These are phyloP conservation scores for Helicoverpa assulta DNA, from an alignment of 2,888 invertebrate species.

Conservation along the genomic window DNA sequence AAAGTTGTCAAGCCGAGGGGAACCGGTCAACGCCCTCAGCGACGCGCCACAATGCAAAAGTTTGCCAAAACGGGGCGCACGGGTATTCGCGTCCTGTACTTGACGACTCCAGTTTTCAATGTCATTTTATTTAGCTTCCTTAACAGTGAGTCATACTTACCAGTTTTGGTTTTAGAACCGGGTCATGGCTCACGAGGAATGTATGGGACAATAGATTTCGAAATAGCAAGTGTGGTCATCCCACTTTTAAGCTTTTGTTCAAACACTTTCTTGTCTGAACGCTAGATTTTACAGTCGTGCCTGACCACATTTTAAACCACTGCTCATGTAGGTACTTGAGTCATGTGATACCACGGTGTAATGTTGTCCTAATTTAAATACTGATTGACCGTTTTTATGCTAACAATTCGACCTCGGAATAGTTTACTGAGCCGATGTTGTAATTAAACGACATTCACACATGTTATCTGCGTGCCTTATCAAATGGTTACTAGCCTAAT, in stretches of 20 bases:
- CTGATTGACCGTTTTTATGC: conserved; percentile 37
- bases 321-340: conserved; percentile 14
- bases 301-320: conserved; percentile 25
- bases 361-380: conserved; percentile 49
- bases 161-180: conserved; percentile 47
- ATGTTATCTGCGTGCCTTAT: conserved; percentile 42
- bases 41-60: conserved; percentile 75
- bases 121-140: conserved; percentile 64
- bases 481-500: conserved; percentile 38
- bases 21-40: conserved; percentile 81
- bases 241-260: conserved; percentile 7
- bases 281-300: conserved; percentile 1
- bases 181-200: conserved; percentile 44
- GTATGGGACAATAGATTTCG: conserved; percentile 36
- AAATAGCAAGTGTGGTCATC: conserved; percentile 19
- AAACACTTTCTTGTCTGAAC: conserved; percentile 3
- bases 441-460: conserved; percentile 33
- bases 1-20: conserved; percentile 74
- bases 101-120: conserved; percentile 68
- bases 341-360: conserved; percentile 29
- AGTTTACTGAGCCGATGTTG: conserved; percentile 52
- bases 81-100: conserved; percentile 67
- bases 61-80: conserved; percentile 78
- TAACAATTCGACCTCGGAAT: conserved; percentile 49
- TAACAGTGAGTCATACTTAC: conserved; percentile 62